Evolutionary conservation across 2,797 vertebrate genomes (phyloP).

Genomic region (Dryobates pubescens): DNA sequence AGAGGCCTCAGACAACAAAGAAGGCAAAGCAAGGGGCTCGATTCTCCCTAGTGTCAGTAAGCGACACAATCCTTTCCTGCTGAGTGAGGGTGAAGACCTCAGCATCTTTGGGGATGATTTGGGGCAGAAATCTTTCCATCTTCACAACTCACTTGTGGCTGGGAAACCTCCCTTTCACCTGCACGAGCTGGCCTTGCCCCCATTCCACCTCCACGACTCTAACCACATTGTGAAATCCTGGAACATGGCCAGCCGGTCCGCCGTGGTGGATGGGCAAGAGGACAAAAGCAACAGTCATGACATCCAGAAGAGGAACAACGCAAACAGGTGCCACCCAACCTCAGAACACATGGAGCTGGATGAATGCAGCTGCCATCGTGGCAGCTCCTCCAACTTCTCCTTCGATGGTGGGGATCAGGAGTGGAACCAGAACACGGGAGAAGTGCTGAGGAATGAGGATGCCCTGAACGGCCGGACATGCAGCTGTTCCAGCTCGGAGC

Average conservation of each 20-base stretch:
- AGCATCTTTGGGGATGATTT: conserved; percentile 67
- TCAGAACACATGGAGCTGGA: conserved; percentile 81
- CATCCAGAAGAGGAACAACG: conserved; percentile 51
- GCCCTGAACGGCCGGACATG: conserved; percentile 73
- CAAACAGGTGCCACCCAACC: conserved; percentile 66
- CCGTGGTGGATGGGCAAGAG: conserved; percentile 77
- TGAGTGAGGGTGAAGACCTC: conserved; percentile 82
- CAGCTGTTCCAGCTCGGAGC: conserved; percentile 79
- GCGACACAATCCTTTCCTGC: conserved; percentile 91
- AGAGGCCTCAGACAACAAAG: conserved; percentile 71
- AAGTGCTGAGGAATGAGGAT: conserved; percentile 78
- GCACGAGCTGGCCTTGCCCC: conserved; percentile 72
- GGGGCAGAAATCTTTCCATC: conserved; percentile 84
- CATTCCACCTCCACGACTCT: conserved; percentile 72
- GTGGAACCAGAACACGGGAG: conserved; percentile 83
- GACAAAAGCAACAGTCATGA: conserved; percentile 71
- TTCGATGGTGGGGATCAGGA: conserved; percentile 89
- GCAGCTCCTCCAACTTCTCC: conserved; percentile 87
- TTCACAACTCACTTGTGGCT: conserved; percentile 77
- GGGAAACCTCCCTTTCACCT: conserved; percentile 76
- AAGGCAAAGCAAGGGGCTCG: conserved; percentile 65
- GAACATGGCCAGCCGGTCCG: conserved; percentile 71
- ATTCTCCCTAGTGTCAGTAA: conserved; percentile 63
- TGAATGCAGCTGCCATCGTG: conserved; percentile 80
- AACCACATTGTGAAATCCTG: conserved; percentile 75